Percentiles rank a stretch among this genome's conserved stretches.
These are phyloP conservation scores for Hyla sarda DNA, from an alignment of 2,113 vertebrate genomes.

Conservation along the genomic window DNA sequence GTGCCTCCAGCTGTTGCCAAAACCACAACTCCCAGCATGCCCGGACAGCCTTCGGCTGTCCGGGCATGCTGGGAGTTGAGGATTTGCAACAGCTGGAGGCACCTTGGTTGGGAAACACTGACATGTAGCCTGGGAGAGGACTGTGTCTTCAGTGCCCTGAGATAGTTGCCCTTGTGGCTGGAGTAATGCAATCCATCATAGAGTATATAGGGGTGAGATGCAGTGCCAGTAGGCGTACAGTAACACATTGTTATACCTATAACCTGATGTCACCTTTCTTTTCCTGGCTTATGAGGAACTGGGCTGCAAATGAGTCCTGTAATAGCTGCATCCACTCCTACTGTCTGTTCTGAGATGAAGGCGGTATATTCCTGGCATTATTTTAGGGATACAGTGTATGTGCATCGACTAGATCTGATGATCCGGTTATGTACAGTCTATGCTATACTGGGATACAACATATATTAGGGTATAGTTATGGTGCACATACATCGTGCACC, in stretches of 20 bases:
- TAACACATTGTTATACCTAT: neutral
- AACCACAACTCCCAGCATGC: too few species aligned
- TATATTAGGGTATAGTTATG: too few species aligned
- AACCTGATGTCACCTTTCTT: conserved; percentile 33
- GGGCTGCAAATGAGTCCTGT: neutral
- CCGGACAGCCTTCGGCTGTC: too few species aligned
- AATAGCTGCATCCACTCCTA: neutral
- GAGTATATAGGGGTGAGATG: neutral
- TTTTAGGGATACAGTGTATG: neutral
- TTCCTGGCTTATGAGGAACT: neutral
- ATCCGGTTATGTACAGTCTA: neutral
- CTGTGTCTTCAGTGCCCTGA: neutral
- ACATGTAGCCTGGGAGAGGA: neutral
- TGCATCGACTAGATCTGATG: neutral
- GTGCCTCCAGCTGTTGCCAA: too few species aligned
- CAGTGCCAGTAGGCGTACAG: neutral
- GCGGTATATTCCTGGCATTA: too few species aligned
- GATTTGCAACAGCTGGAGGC: too few species aligned
- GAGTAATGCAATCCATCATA: neutral
- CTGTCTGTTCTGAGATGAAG: neutral
- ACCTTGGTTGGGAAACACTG: too few species aligned
- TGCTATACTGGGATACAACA: neutral
- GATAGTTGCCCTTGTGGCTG: neutral
- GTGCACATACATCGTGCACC: too few species aligned
- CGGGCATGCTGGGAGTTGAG: too few species aligned